These are phyloP conservation scores for Tetrao urogallus DNA, from an alignment of 2,113 vertebrate genomes.

Conservation along the genomic window DNA sequence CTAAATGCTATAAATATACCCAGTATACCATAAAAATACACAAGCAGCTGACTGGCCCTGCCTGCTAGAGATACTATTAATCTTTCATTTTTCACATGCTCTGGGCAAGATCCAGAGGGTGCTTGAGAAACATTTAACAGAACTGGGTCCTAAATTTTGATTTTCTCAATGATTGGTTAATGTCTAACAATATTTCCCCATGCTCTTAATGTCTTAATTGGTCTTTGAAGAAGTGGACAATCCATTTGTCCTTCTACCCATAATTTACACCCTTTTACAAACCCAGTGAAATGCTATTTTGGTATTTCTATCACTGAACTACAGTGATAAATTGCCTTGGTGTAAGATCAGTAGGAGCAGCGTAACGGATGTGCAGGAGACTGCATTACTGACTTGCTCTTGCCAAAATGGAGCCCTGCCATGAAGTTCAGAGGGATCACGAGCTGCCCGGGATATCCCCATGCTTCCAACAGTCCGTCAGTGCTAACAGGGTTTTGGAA, in stretches of 20 bases:
- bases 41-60: conserved; percentile 51
- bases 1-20: conserved; percentile 56
- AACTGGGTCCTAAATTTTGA: not conserved
- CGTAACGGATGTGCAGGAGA: not conserved
- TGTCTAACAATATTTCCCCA: not conserved
- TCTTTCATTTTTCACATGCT: conserved; percentile 54
- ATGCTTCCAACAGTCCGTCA: not conserved
- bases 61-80: conserved; percentile 54
- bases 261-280: not conserved
- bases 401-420: conserved; percentile 22
- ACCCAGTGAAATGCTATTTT: not conserved
- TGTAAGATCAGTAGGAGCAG: conserved; percentile 26
- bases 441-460: not conserved
- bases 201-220: not conserved
- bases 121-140: not conserved
- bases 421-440: not conserved
- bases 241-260: not conserved
- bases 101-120: conserved; percentile 34
- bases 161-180: not conserved
- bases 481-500: not conserved
- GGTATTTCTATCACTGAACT: conserved; percentile 9
- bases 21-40: conserved; percentile 37
- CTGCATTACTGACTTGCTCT: not conserved
- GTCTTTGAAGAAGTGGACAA: not conserved
- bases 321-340: not conserved